Evolutionary conservation across 2,888 invertebrate genomes (phyloP), one percentile per base, ranked within the genome.

Genomic region (Junonia oenone): DNA sequence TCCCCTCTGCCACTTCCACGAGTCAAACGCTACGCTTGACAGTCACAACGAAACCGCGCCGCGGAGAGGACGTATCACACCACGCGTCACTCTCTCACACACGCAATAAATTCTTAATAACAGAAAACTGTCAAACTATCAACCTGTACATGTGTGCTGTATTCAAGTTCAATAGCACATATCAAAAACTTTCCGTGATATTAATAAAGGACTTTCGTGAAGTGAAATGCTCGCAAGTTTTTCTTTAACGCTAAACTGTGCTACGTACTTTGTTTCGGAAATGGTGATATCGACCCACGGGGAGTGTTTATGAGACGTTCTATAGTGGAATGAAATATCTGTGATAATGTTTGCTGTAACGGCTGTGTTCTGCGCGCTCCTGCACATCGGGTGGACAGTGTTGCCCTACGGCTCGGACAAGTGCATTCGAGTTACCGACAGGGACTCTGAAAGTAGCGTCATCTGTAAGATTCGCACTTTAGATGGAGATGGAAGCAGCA

Each of bases 381-480:
- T 92, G 77, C 92, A 91, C 66, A 70, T 84, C 59, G 91, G 91
- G 68, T 91, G 90, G 75, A 83, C 92, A 66, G 85, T 90, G 65
- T 81, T 90, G 61, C 90, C 91, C 59, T 87, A 91, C 66, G 90
- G 91, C 73, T 83, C 85, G 71, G 90, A 90, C 72, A 90, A 77
- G 75, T 92, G 75, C 73, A 84, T 72, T 71, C 90, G 74, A 69
- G 87, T 73, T 68, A 81, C 76, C 72, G 91, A 71, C 66, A 81
- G 69, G 74, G 83, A 69, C 71, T 82, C 80, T 72, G 92, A 89
- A 73, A 91, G 85, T 70, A 88, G 91, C 64, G 92, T 94, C 61
- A 91, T 92, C 58, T 96, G 96, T 79, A 92, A 91, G 71, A 88
- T 95, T 69, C 91, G 95, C 64, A 93, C 94, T 63, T 91, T 95